Evolutionary conservation across 2,113 vertebrate species (phyloP), one percentile per base, ranked within the genome.

Genomic region (Ciconia boyciana): DNA sequence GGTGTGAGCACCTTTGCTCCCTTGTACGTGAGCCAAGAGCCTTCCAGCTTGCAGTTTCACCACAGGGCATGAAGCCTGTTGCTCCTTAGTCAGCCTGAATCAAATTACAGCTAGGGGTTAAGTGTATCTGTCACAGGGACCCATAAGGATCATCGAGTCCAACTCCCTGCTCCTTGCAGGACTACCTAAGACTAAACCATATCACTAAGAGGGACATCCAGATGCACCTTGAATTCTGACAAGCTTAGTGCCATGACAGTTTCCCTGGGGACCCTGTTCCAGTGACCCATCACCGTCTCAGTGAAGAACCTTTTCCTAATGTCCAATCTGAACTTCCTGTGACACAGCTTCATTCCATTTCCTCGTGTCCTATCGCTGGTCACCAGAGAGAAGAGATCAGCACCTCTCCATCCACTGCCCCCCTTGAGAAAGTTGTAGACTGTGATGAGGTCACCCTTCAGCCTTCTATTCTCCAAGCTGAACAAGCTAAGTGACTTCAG

Each of bases 91-190:
- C 57, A 60, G 34, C 57, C 34, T 60, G 34, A 60, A n/a, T 21
- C 13, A n/a, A 60, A 60, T 21, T n/a, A 60, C 5, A 9, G 13
- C 32, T 60, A 60, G 9, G 34, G 57, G 34, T 24, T 34, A n/a
- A 60, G 57, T 60, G 34, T 15, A 60, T 24, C 57, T 13, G 6
- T 24, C 57, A 34, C 21, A 60, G 32, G 55, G 57, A 34, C 20
- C 12, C 32, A 14, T 58, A 58, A 58, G 20, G 20, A 34, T 58
- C 21, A 58, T 16, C 0, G 0, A 44, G n/a, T 79, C 41, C 16
- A 52, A 34, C 12, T 43, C 41, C 20, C 52, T 58, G 25, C 29
- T 69, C 26, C 34, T 68, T 16, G 5, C 9, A 65, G 22, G 26
- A 44, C 26, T 31, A 9, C 13, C 25, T 57, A 57, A 55, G 24